These are phyloP conservation scores for Drosophila nr. perissopoda DNA, from an alignment of 2,888 invertebrate species.

Conservation along the genomic window DNA sequence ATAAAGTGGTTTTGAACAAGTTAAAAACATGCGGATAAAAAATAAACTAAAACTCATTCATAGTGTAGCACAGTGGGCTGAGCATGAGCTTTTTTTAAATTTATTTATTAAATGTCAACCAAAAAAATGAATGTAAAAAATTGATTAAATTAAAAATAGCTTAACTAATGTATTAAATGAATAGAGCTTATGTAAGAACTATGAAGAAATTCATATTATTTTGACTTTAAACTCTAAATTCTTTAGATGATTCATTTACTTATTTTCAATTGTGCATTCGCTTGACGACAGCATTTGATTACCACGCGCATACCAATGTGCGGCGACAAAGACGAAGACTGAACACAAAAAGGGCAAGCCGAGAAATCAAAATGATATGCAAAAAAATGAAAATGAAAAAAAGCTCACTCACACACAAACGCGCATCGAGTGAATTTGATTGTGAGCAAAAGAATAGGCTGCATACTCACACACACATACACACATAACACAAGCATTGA, in stretches of 20 bases:
- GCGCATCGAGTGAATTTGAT: conserved; percentile 61
- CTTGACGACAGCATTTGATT: conserved; percentile 4
- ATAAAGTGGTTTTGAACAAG: conserved; percentile 79
- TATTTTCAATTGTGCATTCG: not conserved
- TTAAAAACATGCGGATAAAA: conserved; percentile 55
- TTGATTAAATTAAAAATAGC: not conserved
- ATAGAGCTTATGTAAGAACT: not conserved
- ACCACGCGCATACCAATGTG: conserved; percentile 55
- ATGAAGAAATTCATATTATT: not conserved
- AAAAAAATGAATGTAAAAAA: not conserved
- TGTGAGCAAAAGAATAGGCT: conserved; percentile 69
- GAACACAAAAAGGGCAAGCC: conserved; percentile 65
- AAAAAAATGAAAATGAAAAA: conserved; percentile 68
- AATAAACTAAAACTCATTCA: conserved; percentile 67
- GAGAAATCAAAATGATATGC: conserved; percentile 67
- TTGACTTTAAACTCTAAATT: not conserved
- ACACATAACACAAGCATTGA: conserved; percentile 26
- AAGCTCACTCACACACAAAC: conserved; percentile 26
- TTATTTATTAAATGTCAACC: not conserved
- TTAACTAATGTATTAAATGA: not conserved
- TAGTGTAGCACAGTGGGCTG: conserved; percentile 63
- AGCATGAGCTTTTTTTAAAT: not conserved
- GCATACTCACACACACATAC: conserved; percentile 36
- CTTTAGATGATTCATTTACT: not conserved
- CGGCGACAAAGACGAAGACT: conserved; percentile 42